Conservation (phyloP, 2,113 vertebrate genomes). For the Pimephales promelas region DNA sequence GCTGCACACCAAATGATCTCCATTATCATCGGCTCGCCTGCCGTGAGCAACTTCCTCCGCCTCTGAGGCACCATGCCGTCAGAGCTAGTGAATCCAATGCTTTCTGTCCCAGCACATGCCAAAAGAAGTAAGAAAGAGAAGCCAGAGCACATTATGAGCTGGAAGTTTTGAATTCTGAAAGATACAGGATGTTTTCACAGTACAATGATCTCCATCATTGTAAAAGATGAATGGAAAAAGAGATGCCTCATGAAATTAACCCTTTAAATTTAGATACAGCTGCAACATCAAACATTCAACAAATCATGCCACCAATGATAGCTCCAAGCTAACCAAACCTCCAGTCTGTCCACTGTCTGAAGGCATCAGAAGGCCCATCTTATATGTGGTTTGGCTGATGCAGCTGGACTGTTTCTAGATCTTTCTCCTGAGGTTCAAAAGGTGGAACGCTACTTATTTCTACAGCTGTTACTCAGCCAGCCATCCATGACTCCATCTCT, state of each 20-base stretch:
- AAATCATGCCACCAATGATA: neutral
- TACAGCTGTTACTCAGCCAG: slow-evolving; percentile 2
- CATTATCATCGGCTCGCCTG: slow-evolving; percentile 23
- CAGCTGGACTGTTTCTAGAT: neutral
- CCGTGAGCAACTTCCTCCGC: neutral
- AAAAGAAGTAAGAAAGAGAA: neutral
- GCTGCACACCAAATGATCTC: slow-evolving; percentile 16
- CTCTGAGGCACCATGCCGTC: neutral
- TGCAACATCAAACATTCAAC: slow-evolving; percentile 1
- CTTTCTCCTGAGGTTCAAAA: neutral
- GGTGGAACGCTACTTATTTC: slow-evolving; percentile 1
- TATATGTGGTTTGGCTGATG: neutral
- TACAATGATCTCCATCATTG: neutral
- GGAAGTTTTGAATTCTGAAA: neutral
- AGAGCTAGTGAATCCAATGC: neutral
- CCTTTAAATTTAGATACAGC: neutral
- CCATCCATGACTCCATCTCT: slow-evolving; percentile 3
- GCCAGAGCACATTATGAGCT: neutral
- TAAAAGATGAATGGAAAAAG: neutral
- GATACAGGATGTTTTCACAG: neutral
- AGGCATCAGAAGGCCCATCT: neutral
- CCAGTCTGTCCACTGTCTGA: neutral
- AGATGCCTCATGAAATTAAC: neutral
- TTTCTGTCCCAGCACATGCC: neutral
- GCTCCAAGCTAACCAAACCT: neutral